Conservation (phyloP, 2,888 invertebrate species). For the Latheticus oryzae region DNA sequence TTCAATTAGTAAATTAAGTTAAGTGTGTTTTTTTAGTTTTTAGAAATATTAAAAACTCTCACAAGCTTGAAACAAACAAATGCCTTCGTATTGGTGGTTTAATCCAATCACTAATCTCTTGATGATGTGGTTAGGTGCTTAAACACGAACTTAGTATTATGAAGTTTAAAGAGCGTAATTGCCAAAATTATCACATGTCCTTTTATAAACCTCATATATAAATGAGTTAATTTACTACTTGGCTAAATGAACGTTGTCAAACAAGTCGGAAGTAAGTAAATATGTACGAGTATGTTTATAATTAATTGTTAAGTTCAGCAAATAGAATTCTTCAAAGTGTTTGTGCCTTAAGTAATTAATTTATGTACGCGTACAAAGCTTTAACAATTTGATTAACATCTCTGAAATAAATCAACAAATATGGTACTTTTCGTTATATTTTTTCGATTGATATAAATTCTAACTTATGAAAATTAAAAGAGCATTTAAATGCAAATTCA, state of each 20-base stretch:
- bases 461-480: no score
- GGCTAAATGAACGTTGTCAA: no score
- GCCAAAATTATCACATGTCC: no score
- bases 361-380: slow-evolving; percentile 8
- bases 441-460: no score
- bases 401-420: slow-evolving; percentile 10
- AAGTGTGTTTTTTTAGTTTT: no score
- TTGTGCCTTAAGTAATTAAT: slow-evolving; percentile 21
- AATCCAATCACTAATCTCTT: slow-evolving; percentile 28
- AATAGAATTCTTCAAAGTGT: slow-evolving; percentile 25
- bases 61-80: no score
- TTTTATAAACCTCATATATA: no score
- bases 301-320: slow-evolving; percentile 28
- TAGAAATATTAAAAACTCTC: no score
- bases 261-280: slow-evolving; percentile 21
- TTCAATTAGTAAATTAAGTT: no score
- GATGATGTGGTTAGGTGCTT: slow-evolving; percentile 33
- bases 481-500: not conserved
- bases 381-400: slow-evolving; percentile 15
- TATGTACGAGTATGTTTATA: slow-evolving; percentile 30
- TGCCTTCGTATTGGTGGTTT: not conserved
- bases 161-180: slow-evolving; percentile 34
- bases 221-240: no score
- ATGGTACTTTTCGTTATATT: no score
- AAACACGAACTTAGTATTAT: slow-evolving; percentile 29